Percentiles rank a stretch among this genome's conserved stretches.
Evolutionary conservation across 2,888 invertebrate genomes (phyloP).

Genomic region (Arctia plantaginis): DNA sequence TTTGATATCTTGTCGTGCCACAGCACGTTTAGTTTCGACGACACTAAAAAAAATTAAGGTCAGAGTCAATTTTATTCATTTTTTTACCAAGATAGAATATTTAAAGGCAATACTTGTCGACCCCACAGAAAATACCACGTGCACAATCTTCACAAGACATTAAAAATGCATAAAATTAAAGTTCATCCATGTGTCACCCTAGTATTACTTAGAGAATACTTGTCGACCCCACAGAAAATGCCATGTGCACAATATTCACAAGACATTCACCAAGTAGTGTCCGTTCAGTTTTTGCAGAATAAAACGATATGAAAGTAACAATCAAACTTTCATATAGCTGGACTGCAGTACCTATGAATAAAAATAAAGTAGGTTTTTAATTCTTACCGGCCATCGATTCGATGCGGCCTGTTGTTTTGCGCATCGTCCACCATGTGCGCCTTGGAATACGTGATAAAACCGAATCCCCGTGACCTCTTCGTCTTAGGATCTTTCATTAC

Average conservation of each 20-base stretch:
- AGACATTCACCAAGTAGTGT: conserved; percentile 82
- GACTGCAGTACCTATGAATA: conserved; percentile 67
- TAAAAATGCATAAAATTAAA: not conserved
- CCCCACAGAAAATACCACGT: conserved; percentile 83
- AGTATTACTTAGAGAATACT: not conserved
- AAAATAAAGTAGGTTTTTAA: conserved; percentile 1
- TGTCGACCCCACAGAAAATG: conserved; percentile 83
- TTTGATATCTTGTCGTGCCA: conserved; percentile 96
- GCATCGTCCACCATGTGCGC: conserved; percentile 99
- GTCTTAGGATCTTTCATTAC: conserved; percentile 99
- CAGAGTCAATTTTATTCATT: not conserved
- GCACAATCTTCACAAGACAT: conserved; percentile 55
- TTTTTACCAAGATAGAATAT: not conserved
- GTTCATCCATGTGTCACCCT: not conserved
- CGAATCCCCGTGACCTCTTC: conserved; percentile 98
- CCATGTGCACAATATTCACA: conserved; percentile 68
- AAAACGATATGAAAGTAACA: conserved; percentile 79
- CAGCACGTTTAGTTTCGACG: conserved; percentile 98
- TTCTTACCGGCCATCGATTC: conserved; percentile 93
- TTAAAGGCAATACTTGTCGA: conserved; percentile 58
- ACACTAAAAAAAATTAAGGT: conserved; percentile 82
- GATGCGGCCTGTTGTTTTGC: conserved; percentile 95
- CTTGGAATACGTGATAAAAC: conserved; percentile 98
- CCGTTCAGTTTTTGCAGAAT: conserved; percentile 75
- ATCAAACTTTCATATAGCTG: conserved; percentile 75